Evolutionary conservation across 1,140 invertebrate genomes (phyloP), one percentile per base, ranked within the genome.

Genomic region (Drosophila kurseongensis): DNA sequence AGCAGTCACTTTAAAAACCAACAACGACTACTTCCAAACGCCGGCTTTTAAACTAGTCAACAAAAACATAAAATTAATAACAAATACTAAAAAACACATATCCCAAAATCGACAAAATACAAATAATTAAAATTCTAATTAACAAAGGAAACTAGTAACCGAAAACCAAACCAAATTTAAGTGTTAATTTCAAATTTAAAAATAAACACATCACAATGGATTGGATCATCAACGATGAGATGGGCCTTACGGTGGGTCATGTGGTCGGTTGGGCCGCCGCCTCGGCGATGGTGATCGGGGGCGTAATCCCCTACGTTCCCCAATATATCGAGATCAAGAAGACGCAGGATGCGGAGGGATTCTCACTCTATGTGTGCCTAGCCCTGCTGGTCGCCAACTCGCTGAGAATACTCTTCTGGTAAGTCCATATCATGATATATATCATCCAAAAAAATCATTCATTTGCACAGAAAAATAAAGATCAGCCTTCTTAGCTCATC

Each of bases 401-500:
- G 57, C 94, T 99, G 47, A 95, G 99, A 80, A 99, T 99, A 91
- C 94, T 99, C 63, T 99, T 99, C 94, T 99, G 99, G 99, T 99
- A 94, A 94, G 95, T 94, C 1, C 13, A 23, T 4, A 23, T 23
- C 23, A 4, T 9, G 23, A 14, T 9, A 6, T 8, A 16, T 14
- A 7, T 42, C 2, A 10, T 7, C 6, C 14, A 44, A 44, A 44
- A 9, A 18, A 10, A 38, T 38, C 13, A 38, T 38, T 38, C 36
- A 13, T 10, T 38, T 3, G 9, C 36, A 2, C 36, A 13, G 42
- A 44, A 16, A 9, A 7, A 18, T 44, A 4, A 18, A 8, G 7
- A 16, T 10, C 8, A 18, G 42, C 1, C 8, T 44, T 4, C 42
- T 18, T 16, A 14, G 7, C 2, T 4, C 5, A 9, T 9, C 1